Conservation (phyloP, 2,113 vertebrate genomes). For the Triplophysa rosa region DNA sequence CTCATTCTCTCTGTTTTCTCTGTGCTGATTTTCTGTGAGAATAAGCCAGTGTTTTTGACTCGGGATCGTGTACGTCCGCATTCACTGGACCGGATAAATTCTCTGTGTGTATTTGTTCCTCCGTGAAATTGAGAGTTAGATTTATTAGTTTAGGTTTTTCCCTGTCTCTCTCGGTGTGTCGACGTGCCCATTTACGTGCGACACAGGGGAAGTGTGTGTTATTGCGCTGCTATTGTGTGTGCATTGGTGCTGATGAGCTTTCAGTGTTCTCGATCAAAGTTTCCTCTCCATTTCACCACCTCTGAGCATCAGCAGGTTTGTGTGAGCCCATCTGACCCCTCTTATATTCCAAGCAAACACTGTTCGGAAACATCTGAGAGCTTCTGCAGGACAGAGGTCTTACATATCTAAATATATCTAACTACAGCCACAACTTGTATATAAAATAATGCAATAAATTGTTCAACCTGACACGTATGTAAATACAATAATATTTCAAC, state of each 20-base stretch:
- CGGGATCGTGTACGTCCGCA: conserved; percentile 1
- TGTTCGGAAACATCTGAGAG: neutral
- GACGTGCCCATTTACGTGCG: conserved; percentile 1
- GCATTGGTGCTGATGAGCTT: conserved; percentile 21
- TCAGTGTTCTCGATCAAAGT: conserved; percentile 23
- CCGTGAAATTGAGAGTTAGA: conserved; percentile 37
- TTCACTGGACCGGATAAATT: conserved; percentile 35
- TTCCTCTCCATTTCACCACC: conserved; percentile 31
- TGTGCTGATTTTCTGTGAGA: conserved; percentile 31
- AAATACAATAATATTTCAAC: no score
- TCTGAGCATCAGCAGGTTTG: conserved; percentile 13
- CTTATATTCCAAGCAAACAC: conserved; percentile 10
- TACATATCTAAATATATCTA: neutral
- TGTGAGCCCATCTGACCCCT: conserved; percentile 22
- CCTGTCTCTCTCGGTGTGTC: conserved; percentile 21
- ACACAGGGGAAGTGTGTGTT: conserved; percentile 11
- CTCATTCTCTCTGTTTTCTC: conserved; percentile 7
- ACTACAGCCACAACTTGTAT: neutral
- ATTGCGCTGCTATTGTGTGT: conserved; percentile 6
- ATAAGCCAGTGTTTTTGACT: conserved; percentile 25
- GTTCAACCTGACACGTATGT: neutral
- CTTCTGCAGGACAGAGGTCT: neutral
- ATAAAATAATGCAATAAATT: neutral
- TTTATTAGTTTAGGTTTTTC: conserved; percentile 29
- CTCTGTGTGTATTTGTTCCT: conserved; percentile 34